These are phyloP conservation scores for Acrobasis repandana DNA, from an alignment of 2,888 invertebrate species.

Conservation along the genomic window DNA sequence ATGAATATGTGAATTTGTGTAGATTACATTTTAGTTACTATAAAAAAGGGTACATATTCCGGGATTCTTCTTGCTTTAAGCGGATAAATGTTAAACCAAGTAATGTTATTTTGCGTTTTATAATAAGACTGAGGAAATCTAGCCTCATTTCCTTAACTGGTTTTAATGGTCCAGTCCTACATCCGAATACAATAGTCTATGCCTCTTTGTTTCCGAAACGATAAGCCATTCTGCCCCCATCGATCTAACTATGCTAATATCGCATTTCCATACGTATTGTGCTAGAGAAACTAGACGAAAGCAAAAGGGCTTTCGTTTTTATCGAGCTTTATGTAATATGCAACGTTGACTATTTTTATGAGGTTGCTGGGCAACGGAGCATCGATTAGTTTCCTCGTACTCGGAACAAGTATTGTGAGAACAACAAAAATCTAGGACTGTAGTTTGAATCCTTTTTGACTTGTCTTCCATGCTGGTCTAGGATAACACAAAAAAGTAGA, in stretches of 20 bases:
- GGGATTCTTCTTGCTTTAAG: too few species aligned
- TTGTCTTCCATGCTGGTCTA: too few species aligned
- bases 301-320: slow-evolving; percentile 37
- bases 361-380: neutral
- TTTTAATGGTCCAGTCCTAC: slow-evolving; percentile 16
- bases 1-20: too few species aligned
- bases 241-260: slow-evolving; percentile 29
- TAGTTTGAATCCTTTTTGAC: too few species aligned
- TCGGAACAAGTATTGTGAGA: too few species aligned
- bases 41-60: too few species aligned
- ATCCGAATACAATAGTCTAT: slow-evolving; percentile 17
- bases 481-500: too few species aligned
- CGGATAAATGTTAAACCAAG: too few species aligned
- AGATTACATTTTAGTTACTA: too few species aligned
- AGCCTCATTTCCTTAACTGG: slow-evolving; percentile 2
- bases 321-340: slow-evolving; percentile 5
- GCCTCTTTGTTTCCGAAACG: slow-evolving; percentile 9
- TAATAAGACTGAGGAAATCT: too few species aligned
- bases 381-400: neutral
- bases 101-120: too few species aligned
- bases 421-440: too few species aligned
- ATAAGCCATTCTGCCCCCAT: neutral
- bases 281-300: slow-evolving; percentile 46
- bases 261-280: slow-evolving; percentile 47
- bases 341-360: slow-evolving; percentile 31